Percentiles rank a stretch among this genome's conserved stretches.
Conservation (phyloP, 2,797 vertebrate genomes). For the Hydrophis major region DNA sequence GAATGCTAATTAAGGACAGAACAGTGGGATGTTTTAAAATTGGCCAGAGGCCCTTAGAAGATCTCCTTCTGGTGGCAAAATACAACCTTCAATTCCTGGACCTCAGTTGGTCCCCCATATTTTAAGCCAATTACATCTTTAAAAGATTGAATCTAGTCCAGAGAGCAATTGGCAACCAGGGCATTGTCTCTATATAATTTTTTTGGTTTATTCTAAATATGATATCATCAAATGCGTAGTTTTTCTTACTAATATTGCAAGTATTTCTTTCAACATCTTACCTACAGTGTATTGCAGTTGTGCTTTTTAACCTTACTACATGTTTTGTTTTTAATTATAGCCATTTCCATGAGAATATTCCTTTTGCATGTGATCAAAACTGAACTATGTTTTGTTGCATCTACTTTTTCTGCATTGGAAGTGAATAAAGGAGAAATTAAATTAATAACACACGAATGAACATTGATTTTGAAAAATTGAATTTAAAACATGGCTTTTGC, state of each 20-base stretch:
- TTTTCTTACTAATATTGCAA: background rate
- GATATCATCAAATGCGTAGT: background rate
- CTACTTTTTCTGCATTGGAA: background rate
- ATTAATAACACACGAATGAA: background rate
- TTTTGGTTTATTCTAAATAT: background rate
- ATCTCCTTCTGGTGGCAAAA: background rate
- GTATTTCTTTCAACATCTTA: background rate
- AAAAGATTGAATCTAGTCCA: background rate
- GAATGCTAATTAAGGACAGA: too few relatives aligned
- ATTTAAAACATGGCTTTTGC: background rate
- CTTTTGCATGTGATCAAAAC: background rate
- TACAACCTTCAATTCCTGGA: background rate
- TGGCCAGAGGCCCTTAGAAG: background rate
- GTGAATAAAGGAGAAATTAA: background rate
- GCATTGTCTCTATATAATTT: background rate
- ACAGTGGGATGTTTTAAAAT: background rate
- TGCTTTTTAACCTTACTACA: background rate
- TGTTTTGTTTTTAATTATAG: background rate
- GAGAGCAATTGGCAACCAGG: background rate
- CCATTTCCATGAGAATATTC: background rate
- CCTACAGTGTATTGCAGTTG: background rate
- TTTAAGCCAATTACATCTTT: background rate
- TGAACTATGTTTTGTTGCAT: background rate
- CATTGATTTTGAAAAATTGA: background rate
- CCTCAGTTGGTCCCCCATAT: background rate